Evolutionary conservation across 2,113 vertebrate species (phyloP).

Genomic region (Sus scrofa): DNA sequence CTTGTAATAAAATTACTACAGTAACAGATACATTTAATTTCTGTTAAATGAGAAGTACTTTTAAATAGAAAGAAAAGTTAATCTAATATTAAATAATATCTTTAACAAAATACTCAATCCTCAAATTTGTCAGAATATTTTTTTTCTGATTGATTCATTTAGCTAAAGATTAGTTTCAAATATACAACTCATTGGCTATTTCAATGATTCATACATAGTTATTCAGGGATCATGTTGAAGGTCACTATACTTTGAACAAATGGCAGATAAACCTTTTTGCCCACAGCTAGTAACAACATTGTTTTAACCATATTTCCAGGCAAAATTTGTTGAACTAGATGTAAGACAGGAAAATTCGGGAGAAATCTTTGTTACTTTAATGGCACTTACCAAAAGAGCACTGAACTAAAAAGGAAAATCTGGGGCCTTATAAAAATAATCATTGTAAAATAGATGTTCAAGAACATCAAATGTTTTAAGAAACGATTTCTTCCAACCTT

Average conservation of each 20-base stretch:
- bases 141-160: background rate
- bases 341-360: conserved; percentile 6
- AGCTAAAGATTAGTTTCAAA: conserved; percentile 36
- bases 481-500: background rate
- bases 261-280: conserved; percentile 15
- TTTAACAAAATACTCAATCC: conserved; percentile 11
- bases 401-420: conserved; percentile 36
- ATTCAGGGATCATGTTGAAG: conserved; percentile 37
- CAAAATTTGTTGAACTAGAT: conserved; percentile 48
- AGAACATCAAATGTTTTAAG: conserved; percentile 42
- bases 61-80: conserved; percentile 36
- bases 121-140: conserved; percentile 15
- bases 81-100: conserved; percentile 35
- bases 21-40: conserved; percentile 41
- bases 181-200: background rate
- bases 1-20: conserved; percentile 23
- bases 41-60: conserved; percentile 50
- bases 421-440: conserved; percentile 44
- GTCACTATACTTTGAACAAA: conserved; percentile 25
- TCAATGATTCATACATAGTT: background rate
- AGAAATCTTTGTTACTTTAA: conserved; percentile 61
- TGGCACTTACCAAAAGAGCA: conserved; percentile 42
- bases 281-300: conserved; percentile 17
- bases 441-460: conserved; percentile 22
- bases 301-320: conserved; percentile 27